Evolutionary conservation across 2,113 vertebrate species (phyloP).

Genomic region (Cyanocitta stelleri): DNA sequence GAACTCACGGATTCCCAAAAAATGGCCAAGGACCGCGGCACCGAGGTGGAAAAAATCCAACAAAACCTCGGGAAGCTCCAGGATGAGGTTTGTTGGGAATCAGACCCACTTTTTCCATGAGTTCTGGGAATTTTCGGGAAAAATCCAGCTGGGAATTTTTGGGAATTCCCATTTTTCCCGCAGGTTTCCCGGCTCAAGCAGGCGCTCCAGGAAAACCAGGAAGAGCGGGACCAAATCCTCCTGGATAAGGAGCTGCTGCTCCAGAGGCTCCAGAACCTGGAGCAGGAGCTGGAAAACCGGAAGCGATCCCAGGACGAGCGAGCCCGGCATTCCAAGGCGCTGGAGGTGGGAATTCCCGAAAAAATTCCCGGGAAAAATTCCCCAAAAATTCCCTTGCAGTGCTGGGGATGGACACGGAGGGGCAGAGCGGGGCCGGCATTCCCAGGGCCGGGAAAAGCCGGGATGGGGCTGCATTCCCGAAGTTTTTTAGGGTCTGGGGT

Average conservation of each 20-base stretch:
- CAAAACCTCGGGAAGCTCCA: conserved; percentile 74
- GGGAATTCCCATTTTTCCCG: neutral
- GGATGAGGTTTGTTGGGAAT: conserved; percentile 75
- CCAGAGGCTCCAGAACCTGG: conserved; percentile 83
- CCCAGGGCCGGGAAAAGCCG: neutral
- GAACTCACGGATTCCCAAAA: conserved; percentile 86
- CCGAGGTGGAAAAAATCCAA: conserved; percentile 79
- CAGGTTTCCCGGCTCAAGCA: conserved; percentile 83
- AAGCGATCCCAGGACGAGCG: conserved; percentile 81
- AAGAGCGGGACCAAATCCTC: conserved; percentile 78
- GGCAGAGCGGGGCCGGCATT: neutral
- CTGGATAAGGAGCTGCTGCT: conserved; percentile 87
- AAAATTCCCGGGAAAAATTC: neutral
- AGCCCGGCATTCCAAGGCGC: conserved; percentile 76
- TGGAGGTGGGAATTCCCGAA: conserved; percentile 76
- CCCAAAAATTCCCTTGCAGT: neutral
- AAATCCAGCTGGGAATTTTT: accelerated
- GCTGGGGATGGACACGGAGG: neutral
- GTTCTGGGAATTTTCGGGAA: neutral
- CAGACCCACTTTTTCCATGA: accelerated
- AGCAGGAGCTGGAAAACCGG: conserved; percentile 81
- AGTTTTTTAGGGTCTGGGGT: neutral
- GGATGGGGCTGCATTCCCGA: neutral
- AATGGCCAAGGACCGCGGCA: conserved; percentile 78
- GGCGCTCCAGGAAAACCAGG: conserved; percentile 77